phyloP scores from a whole-genome alignment of 2,888 invertebrate species.

The Nemoura dubitans region DNA sequence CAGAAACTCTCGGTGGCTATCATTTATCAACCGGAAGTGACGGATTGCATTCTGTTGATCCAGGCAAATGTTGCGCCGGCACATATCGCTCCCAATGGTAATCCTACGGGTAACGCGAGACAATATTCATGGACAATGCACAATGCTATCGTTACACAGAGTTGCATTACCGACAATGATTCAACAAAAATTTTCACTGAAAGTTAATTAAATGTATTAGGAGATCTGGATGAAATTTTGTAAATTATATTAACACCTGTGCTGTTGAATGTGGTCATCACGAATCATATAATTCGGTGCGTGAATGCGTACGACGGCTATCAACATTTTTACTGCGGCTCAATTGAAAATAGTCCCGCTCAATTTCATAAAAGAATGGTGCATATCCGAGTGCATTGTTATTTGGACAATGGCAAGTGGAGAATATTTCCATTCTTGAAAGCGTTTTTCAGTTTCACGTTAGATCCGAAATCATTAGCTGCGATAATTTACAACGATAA shows the following conservation, averaged over 20 bases:
- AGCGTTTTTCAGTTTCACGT: neutral
- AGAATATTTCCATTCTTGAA: neutral
- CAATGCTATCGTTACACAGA: neutral
- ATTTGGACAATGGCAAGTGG: neutral
- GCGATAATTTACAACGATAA: slow-evolving; percentile 1
- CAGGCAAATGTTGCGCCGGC: slow-evolving; percentile 24
- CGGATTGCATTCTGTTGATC: slow-evolving; percentile 28
- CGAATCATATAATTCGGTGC: neutral
- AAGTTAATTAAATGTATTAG: neutral
- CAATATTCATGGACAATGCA: neutral
- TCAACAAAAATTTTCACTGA: neutral
- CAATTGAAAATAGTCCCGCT: neutral
- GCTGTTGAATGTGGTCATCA: neutral
- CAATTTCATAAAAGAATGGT: slow-evolving; percentile 7
- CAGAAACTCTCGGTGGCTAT: slow-evolving; percentile 24
- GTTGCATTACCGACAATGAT: neutral
- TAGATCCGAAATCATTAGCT: neutral
- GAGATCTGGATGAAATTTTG: slow-evolving; percentile 3
- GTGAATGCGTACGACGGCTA: neutral
- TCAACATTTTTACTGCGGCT: too few species aligned
- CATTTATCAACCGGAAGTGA: slow-evolving; percentile 41
- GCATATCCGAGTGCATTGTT: neutral
- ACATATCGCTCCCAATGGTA: neutral
- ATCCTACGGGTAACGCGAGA: neutral
- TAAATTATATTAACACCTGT: slow-evolving; percentile 12